phyloP scores from a whole-genome alignment of 2,888 invertebrate species.

The Alitta virens region DNA sequence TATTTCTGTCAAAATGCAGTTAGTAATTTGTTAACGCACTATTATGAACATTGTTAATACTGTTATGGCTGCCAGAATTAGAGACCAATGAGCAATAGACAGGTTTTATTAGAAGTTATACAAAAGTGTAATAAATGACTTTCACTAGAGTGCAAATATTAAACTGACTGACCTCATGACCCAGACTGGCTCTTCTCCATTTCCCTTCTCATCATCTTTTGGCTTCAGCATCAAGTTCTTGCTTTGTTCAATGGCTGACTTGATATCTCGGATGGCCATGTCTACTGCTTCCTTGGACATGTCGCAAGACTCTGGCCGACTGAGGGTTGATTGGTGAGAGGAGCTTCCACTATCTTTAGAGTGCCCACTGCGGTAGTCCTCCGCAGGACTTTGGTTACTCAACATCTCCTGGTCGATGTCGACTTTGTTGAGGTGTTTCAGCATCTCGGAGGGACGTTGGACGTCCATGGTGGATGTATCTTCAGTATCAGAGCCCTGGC shows the following conservation, averaged over 20 bases:
- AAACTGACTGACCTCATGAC: slow-evolving; percentile 45
- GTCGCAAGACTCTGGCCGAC: slow-evolving; percentile 1
- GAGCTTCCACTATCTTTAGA: background rate
- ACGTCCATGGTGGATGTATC: slow-evolving; percentile 58
- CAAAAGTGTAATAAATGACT: too few species aligned
- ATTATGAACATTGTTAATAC: too few species aligned
- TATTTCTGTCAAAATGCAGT: too few species aligned
- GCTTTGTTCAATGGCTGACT: slow-evolving; percentile 74
- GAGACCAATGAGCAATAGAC: too few species aligned
- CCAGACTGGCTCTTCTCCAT: slow-evolving; percentile 49
- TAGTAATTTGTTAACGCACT: too few species aligned
- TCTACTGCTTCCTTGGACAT: slow-evolving; percentile 42
- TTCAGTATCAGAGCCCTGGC: slow-evolving; percentile 88
- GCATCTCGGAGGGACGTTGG: slow-evolving; percentile 65
- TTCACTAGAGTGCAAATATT: too few species aligned
- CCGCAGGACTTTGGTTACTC: slow-evolving; percentile 1
- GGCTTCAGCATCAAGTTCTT: slow-evolving; percentile 42
- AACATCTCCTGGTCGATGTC: slow-evolving; percentile 31
- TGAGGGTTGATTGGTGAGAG: slow-evolving; percentile 9
- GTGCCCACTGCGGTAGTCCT: background rate
- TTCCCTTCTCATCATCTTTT: slow-evolving; percentile 1
- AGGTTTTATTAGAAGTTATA: too few species aligned
- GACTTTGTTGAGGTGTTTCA: slow-evolving; percentile 61
- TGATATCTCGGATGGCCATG: slow-evolving; percentile 75
- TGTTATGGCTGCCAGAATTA: too few species aligned